Evolutionary conservation across 2,113 vertebrate species (phyloP), one percentile per base, ranked within the genome.

Genomic region (Otus sunia): DNA sequence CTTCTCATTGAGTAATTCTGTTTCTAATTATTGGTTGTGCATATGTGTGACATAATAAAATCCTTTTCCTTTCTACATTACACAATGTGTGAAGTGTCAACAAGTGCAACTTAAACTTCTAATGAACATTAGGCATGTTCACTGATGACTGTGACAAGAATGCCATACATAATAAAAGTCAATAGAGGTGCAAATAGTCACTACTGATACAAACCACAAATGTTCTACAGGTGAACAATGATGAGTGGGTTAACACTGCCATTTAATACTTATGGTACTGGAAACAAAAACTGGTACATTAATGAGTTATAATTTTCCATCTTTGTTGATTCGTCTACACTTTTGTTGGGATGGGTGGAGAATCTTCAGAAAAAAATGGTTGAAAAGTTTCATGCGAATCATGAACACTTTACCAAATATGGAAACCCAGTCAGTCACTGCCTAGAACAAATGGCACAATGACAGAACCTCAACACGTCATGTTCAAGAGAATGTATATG

Each of bases 31-130:
- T 1, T 55, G 16, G 27, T 50, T 76, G 14, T 15, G 29, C 26
- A 8, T 18, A 50, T 21, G 29, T 12, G 12, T 19, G 41, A 52
- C 23, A 45, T 15, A 20, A 62, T 41, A 68, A 32, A 92, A 86
- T 49, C 30, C 16, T 82, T 85, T 18, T 50, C 12, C 50, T 81
- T 82, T 56, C 36, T 63, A 88, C 69, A 53, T 41, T 75, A 72
- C 34, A 45, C 8, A 50, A 39, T 0, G 0, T 73, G 15, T 21
- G 16, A 67, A 15, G 8, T 53, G 22, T 62, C 60, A 91, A n/a
- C 25, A 81, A 78, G 14, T 8, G 27, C n/a, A 78, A 37, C 19
- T 91, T n/a, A 75, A 83, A 75, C 5, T 63, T 75, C 26, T 82
- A 17, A 81, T 26, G 22, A 81, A 13, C 60, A 34, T 15, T 53